Percentiles rank a stretch among this genome's conserved stretches.
phyloP scores from a whole-genome alignment of 2,797 vertebrate species.

The Limnodromus scolopaceus region DNA sequence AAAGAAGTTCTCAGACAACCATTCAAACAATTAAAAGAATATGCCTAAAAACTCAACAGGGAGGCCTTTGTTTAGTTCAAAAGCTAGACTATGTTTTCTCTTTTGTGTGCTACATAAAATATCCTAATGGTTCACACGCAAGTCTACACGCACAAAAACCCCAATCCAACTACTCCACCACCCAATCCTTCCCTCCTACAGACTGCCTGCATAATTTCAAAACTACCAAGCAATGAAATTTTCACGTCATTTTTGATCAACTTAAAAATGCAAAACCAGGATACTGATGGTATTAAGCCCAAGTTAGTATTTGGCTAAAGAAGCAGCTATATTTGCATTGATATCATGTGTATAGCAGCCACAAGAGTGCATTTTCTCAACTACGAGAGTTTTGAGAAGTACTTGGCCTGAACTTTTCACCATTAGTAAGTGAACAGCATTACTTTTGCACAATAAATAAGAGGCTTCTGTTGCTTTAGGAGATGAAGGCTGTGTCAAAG shows the following conservation, averaged over 20 bases:
- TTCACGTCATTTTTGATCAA: not conserved
- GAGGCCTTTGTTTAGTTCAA: conserved; percentile 67
- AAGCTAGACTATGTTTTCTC: conserved; percentile 46
- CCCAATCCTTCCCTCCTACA: not conserved
- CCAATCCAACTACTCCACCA: not conserved
- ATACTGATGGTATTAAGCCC: not conserved
- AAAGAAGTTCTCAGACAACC: not conserved
- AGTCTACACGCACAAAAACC: not conserved
- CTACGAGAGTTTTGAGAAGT: not conserved
- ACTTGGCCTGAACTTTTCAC: not conserved
- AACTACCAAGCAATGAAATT: not conserved
- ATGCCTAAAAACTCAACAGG: conserved; percentile 56
- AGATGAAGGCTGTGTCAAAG: not conserved
- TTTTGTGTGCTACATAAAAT: conserved; percentile 60
- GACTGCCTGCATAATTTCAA: not conserved
- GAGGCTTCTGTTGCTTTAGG: not conserved
- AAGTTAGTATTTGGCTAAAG: not conserved
- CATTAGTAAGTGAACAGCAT: not conserved
- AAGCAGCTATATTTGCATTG: not conserved
- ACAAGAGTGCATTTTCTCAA: not conserved
- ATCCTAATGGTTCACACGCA: conserved; percentile 16
- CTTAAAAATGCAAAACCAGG: not conserved
- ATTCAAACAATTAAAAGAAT: not conserved
- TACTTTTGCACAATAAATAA: not conserved
- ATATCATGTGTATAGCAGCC: not conserved